phyloP scores from a whole-genome alignment of 2,797 vertebrate species.

The Sebastes steindachneri region DNA sequence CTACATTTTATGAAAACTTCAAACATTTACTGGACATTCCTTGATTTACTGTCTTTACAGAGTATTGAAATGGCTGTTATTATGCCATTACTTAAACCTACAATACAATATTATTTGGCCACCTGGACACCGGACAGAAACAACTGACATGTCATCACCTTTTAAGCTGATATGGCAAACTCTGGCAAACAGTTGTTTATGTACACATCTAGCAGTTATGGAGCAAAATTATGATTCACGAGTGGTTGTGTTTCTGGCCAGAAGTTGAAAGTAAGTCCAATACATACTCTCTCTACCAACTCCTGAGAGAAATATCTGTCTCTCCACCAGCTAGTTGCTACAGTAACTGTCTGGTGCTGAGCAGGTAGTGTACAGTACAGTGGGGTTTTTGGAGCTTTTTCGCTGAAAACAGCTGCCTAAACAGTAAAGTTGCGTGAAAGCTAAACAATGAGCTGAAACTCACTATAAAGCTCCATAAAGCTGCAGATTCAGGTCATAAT shows the following conservation, averaged over 20 bases:
- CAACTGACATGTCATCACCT: not conserved
- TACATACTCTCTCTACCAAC: not conserved
- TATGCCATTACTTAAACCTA: not conserved
- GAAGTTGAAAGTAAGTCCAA: not conserved
- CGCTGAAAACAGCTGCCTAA: not conserved
- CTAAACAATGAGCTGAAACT: not conserved
- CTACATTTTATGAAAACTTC: not conserved
- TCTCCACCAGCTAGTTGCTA: not conserved
- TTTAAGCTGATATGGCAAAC: not conserved
- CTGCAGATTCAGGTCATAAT: not conserved
- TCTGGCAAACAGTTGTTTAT: not conserved
- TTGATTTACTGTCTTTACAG: not conserved
- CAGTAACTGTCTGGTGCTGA: not conserved
- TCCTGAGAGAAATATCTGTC: not conserved
- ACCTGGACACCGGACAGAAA: not conserved
- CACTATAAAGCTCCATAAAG: not conserved
- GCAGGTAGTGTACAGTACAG: not conserved
- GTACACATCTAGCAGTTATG: not conserved
- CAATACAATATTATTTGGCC: not conserved
- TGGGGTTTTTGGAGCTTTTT: not conserved
- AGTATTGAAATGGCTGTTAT: not conserved
- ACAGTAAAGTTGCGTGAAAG: not conserved
- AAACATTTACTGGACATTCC: not conserved
- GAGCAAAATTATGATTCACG: not conserved
- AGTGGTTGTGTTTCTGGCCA: not conserved